Conservation (phyloP, 2,888 invertebrate genomes). For the Lutraria lutraria region DNA sequence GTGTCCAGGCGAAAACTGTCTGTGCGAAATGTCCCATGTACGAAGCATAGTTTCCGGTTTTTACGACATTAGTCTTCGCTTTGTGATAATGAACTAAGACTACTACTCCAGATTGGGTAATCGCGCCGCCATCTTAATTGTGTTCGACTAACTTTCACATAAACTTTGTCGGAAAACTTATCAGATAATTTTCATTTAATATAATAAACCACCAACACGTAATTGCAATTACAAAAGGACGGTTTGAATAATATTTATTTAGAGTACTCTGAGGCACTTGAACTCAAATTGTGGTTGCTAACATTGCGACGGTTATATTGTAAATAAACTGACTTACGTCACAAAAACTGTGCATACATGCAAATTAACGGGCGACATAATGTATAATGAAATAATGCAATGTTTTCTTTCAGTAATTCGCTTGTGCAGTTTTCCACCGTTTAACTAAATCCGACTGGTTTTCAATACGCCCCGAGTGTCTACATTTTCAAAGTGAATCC, state of each 20-base stretch:
- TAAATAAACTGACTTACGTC: constrained; percentile 37
- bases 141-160: constrained; percentile 65
- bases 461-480: neutral
- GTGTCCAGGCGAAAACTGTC: neutral
- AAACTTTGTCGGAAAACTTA: constrained; percentile 69
- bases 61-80: constrained; percentile 31
- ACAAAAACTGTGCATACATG: constrained; percentile 48
- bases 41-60: constrained; percentile 38
- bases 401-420: constrained; percentile 49
- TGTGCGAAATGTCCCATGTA: constrained; percentile 36
- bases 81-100: constrained; percentile 45
- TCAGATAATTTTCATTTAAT: constrained; percentile 68
- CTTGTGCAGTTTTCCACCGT: constrained; percentile 32
- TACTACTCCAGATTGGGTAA: constrained; percentile 60
- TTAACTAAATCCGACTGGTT: constrained; percentile 20
- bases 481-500: neutral
- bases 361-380: constrained; percentile 48
- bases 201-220: constrained; percentile 62
- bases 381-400: constrained; percentile 50
- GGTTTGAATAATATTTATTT: constrained; percentile 67
- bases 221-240: constrained; percentile 66
- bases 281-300: constrained; percentile 18
- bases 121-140: constrained; percentile 70
- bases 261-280: constrained; percentile 39
- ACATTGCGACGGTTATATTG: constrained; percentile 25